Evolutionary conservation across 2,797 vertebrate genomes (phyloP).

Genomic region (Acanthurus leucopareius): DNA sequence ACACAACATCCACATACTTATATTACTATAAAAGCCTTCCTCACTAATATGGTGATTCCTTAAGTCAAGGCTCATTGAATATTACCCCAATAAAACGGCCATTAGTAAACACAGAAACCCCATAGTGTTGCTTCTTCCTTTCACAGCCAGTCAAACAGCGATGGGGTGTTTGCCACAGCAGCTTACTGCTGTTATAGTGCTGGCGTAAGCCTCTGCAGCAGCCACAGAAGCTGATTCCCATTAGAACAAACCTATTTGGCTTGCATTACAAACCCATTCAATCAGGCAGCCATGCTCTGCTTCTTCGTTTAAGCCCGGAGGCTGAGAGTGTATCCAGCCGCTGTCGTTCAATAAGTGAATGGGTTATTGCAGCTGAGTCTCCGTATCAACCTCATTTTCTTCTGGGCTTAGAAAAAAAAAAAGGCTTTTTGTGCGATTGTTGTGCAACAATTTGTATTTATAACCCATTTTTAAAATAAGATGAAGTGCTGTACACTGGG

Average conservation of each 20-base stretch:
- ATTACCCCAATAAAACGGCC: constrained; percentile 51
- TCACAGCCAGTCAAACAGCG: constrained; percentile 66
- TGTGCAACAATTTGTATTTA: constrained; percentile 64
- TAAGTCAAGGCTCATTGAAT: constrained; percentile 61
- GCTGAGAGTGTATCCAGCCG: constrained; percentile 70
- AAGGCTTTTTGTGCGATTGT: constrained; percentile 40
- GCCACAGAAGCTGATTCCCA: constrained; percentile 74
- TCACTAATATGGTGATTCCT: constrained; percentile 20
- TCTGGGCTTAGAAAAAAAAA: constrained; percentile 24
- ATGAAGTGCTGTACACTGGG: constrained; percentile 20
- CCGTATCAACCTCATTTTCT: constrained; percentile 66
- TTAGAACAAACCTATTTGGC: constrained; percentile 82
- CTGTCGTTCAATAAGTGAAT: constrained; percentile 68
- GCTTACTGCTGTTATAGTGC: constrained; percentile 59
- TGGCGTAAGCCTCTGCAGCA: constrained; percentile 67
- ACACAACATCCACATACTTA: not conserved
- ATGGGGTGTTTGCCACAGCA: constrained; percentile 53
- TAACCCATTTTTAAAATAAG: constrained; percentile 43
- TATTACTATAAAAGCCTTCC: not conserved
- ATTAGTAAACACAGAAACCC: constrained; percentile 67
- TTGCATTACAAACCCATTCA: constrained; percentile 81
- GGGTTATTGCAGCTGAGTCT: constrained; percentile 73
- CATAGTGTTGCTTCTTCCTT: constrained; percentile 53
- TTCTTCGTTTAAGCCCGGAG: constrained; percentile 67
- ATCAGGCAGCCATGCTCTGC: constrained; percentile 70